phyloP scores from a whole-genome alignment of 2,888 invertebrate genomes.

The Tachystola acroxantha region DNA sequence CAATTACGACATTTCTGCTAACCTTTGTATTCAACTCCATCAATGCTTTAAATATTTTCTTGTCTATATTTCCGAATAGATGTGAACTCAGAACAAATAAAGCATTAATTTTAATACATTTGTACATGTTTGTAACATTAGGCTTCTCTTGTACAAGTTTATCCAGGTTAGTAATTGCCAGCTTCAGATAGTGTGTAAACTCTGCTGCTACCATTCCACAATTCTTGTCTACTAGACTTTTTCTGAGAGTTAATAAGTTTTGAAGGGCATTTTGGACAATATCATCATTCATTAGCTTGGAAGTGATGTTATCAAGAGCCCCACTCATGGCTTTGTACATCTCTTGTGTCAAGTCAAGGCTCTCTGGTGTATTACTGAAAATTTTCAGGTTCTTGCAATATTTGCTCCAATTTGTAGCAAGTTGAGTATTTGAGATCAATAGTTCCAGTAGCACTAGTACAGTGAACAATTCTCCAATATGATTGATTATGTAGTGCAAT shows the following conservation, averaged over 20 bases:
- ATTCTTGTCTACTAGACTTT: conserved; percentile 65
- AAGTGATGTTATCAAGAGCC: conserved; percentile 83
- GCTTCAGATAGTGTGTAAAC: conserved; percentile 82
- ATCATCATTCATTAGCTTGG: conserved; percentile 81
- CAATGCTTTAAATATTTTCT: conserved; percentile 84
- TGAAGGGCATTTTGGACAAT: conserved; percentile 81
- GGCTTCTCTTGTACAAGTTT: conserved; percentile 67
- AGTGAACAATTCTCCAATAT: conserved; percentile 82
- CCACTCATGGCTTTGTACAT: conserved; percentile 83
- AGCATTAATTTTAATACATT: conserved; percentile 82
- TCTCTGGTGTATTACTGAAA: conserved; percentile 80
- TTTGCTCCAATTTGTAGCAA: conserved; percentile 82
- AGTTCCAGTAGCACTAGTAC: conserved; percentile 82
- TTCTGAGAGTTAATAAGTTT: conserved; percentile 53
- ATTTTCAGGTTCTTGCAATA: conserved; percentile 87
- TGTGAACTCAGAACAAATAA: conserved; percentile 83
- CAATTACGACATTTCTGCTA: no score
- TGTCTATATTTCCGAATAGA: conserved; percentile 87
- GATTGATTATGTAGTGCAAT: conserved; percentile 68
- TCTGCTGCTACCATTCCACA: conserved; percentile 74
- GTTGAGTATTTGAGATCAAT: conserved; percentile 58
- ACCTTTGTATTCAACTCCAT: conserved; percentile 89
- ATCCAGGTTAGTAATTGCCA: conserved; percentile 80
- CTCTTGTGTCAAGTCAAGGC: conserved; percentile 78
- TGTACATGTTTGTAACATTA: conserved; percentile 73